Conservation (phyloP, 2,888 invertebrate species). For the Dicyrtomina minuta region DNA sequence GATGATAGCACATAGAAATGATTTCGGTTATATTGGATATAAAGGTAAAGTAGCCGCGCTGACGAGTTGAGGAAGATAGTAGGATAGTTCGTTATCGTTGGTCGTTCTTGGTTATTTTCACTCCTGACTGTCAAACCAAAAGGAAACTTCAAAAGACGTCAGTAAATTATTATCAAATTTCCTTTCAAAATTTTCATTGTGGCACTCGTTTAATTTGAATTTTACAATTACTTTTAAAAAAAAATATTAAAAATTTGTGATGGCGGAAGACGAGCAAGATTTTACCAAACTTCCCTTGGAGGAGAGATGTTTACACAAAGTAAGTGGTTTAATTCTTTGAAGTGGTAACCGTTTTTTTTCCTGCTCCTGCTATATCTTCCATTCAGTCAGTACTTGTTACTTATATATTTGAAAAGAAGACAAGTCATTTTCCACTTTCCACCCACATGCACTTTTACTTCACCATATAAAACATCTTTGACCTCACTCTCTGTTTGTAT, state of each 20-base stretch:
- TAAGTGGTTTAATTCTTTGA: constrained; percentile 54
- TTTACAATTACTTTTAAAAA: background rate
- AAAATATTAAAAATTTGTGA: constrained; percentile 16
- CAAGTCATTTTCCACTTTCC: constrained; percentile 9
- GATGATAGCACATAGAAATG: no score
- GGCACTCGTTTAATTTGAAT: constrained; percentile 4
- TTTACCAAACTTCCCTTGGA: constrained; percentile 84
- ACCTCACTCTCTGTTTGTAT: constrained; percentile 9
- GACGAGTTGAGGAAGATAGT: no score
- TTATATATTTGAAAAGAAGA: background rate
- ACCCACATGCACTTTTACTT: constrained; percentile 30
- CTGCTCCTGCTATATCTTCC: background rate
- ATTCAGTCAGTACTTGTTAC: background rate
- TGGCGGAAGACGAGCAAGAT: constrained; percentile 71
- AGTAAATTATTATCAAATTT: background rate
- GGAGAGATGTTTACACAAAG: constrained; percentile 88
- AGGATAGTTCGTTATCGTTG: no score
- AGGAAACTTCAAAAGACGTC: background rate
- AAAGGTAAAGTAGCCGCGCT: no score
- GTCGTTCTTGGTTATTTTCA: no score
- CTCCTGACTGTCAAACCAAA: background rate
- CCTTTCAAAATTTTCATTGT: constrained; percentile 15
- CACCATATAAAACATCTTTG: constrained; percentile 9
- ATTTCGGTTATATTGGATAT: no score
- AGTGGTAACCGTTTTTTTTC: background rate